Evolutionary conservation across 2,797 vertebrate genomes (phyloP).

Genomic region (Ptychadena robeensis): DNA sequence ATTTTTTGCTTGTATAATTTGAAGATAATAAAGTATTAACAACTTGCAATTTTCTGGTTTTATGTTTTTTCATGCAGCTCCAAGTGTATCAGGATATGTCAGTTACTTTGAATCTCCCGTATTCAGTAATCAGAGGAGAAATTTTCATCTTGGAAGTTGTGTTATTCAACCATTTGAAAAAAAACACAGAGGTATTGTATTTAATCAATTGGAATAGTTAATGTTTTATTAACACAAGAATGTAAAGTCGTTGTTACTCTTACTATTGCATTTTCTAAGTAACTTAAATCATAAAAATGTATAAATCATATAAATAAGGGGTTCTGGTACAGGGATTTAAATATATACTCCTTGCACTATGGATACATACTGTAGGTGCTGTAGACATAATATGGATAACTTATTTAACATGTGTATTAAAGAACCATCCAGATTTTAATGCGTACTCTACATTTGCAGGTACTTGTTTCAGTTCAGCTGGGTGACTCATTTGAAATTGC

Average conservation of each 20-base stretch:
- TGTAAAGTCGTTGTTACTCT: not conserved
- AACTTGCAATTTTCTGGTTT: not conserved
- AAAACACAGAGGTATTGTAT: not conserved
- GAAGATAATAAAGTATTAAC: not conserved
- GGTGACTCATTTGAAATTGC: conserved; percentile 71
- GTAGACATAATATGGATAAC: not conserved
- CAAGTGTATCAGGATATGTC: not conserved
- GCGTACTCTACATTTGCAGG: conserved; percentile 60
- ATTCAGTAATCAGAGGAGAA: conserved; percentile 72
- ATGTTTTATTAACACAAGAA: not conserved
- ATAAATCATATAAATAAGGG: too few species aligned
- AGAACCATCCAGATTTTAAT: not conserved
- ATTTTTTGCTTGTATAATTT: not conserved
- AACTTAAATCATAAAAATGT: too few species aligned
- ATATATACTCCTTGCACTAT: not conserved
- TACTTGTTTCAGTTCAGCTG: conserved; percentile 68
- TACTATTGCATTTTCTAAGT: too few species aligned
- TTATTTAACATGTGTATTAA: too few species aligned
- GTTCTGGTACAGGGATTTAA: not conserved
- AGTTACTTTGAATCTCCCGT: conserved; percentile 68
- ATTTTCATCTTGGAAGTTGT: conserved; percentile 74
- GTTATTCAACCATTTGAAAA: conserved; percentile 58
- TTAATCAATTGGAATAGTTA: not conserved
- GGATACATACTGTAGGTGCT: not conserved
- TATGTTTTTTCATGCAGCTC: not conserved